Evolutionary conservation across 1,140 invertebrate genomes (phyloP), one percentile per base, ranked within the genome.

Genomic region (Drosophila dunni): DNA sequence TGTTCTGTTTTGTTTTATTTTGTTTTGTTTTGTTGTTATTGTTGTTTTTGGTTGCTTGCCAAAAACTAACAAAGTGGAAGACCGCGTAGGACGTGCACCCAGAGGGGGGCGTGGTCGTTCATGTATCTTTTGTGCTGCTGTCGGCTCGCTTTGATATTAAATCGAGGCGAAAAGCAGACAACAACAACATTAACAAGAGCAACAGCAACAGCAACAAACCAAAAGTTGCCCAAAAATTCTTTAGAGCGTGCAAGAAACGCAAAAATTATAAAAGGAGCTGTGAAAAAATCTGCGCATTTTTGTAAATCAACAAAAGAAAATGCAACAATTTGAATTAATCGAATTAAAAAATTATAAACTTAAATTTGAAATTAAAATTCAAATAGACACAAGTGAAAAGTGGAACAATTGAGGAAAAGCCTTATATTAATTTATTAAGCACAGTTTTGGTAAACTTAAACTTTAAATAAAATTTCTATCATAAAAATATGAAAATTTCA

Each of bases 91-190:
- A 75, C 63, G 71, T 48, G 53, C 78, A 64, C 29, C 58, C 48
- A 45, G 61, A 29, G 62, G 50, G 62, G 48, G 50, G 53, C 42
- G 51, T 78, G 34, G 63, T 8, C 24, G 62, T 81, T 51, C 68
- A 45, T 86, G 53, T 65, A 65, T 75, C 57, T 79, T 78, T 84
- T 69, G 71, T 74, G 71, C 73, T 73, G 70, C 72, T 76, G 82
- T 66, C 82, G 83, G 83, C 73, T 71, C 36, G 50, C 83, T 86
- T 86, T 86, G 83, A 86, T 86, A 86, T 88, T 86, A 86, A 86
- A 86, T 89, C 76, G 83, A 80, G 67, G 67, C 73, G 61, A 60
- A 75, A 70, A 58, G 46, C 36, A 53, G 38, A 72, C 63, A 56
- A 33, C 63, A 65, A 17, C 60, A 63, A 50, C 53, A 78, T 63